phyloP scores from a whole-genome alignment of 2,797 vertebrate genomes.

The Borostomias antarcticus region DNA sequence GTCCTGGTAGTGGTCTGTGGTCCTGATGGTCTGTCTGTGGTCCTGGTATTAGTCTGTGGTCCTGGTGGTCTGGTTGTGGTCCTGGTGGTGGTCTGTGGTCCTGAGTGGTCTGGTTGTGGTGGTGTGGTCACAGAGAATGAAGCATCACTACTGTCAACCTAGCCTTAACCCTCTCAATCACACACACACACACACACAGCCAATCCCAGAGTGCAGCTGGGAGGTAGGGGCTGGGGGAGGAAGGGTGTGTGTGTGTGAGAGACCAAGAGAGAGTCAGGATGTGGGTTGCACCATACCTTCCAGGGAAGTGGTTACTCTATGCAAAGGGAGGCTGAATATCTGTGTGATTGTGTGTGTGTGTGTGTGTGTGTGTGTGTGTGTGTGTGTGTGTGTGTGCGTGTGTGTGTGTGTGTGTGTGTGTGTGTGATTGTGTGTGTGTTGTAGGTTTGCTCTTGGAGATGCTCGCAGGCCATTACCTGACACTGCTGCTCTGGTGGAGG shows the following conservation, averaged over 20 bases:
- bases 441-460: constrained; percentile 80
- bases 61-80: no score
- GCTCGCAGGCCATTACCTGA: constrained; percentile 88
- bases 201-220: not conserved
- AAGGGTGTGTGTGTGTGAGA: no score
- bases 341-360: no score
- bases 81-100: constrained; percentile 13
- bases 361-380: constrained; percentile 2
- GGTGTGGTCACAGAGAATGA: constrained; percentile 7
- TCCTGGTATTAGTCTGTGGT: no score
- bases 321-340: not conserved
- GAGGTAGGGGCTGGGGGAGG: no score
- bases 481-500: constrained; percentile 90
- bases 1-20: no score
- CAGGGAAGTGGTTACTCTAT: not conserved
- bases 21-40: no score
- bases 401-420: constrained; percentile 1
- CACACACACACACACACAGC: not conserved
- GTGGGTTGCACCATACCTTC: not conserved
- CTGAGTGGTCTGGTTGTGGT: not conserved
- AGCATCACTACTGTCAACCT: not conserved
- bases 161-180: not conserved
- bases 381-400: constrained; percentile 27
- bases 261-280: not conserved
- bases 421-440: constrained; percentile 27